Evolutionary conservation across 2,797 vertebrate genomes (phyloP), one percentile per base, ranked within the genome.

Genomic region (Rhincodon typus): DNA sequence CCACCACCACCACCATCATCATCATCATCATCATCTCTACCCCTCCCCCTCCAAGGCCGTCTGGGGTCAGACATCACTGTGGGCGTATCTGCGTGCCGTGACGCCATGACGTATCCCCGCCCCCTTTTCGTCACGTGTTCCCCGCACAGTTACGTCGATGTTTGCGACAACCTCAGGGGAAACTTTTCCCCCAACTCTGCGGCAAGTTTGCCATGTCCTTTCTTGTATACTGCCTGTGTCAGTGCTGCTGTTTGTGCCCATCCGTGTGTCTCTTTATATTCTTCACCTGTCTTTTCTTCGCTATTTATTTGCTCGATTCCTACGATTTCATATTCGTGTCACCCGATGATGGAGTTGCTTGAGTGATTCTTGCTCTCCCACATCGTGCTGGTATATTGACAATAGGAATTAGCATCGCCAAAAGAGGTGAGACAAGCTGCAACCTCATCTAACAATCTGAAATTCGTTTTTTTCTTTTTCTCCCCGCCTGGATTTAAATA

Each of bases 61-160:
- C 87, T n/a, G n/a, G n/a, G n/a, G 50, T 34, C 87, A 62, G 5
- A 27, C 66, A 1, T 57, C 1, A 62, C 4, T 21, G 70, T 72
- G 70, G 72, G 72, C 27, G 27, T 27, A 7, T 8, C 27, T 6
- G 4, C 1, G 50, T 0, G 8, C 57, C 0, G 23, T 96, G 96
- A 96, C 96, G 23, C 95, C 96, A 96, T 13, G 30, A 0, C 96
- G 96, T 95, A 1, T 3, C 8, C 70, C 23, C 10, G 38, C 50
- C 38, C 27, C 17, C 27, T 15, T 19, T 6, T 21, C 19, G 90
- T 69, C 90, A 93, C 30, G n/a, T 30, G 3, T 12, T 13, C 82
- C 15, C 3, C 7, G 6, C 53, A 19, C 87, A 6, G 57, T 91
- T 62, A 67, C 66, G 21, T 93, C 90, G 42, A 66, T 27, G 27